Percentiles rank a stretch among this genome's conserved stretches.
phyloP scores from a whole-genome alignment of 1,140 invertebrate species.

The Drosophila pruinosa region DNA sequence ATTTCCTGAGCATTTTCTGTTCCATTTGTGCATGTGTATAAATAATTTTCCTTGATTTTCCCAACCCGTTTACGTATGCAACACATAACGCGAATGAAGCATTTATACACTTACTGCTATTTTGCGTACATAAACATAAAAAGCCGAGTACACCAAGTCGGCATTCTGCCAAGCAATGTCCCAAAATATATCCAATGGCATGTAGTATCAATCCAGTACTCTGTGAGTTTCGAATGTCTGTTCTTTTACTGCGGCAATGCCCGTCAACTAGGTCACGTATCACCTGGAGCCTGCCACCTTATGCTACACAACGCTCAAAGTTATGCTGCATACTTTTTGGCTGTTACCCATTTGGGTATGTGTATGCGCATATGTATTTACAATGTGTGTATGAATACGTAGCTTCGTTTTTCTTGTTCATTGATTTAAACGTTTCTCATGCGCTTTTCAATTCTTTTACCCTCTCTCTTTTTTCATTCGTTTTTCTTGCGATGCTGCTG shows the following conservation, averaged over 20 bases:
- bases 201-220: slow-evolving; percentile 37
- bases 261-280: slow-evolving; percentile 74
- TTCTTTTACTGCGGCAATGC: slow-evolving; percentile 36
- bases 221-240: slow-evolving; percentile 19
- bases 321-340: slow-evolving; percentile 67
- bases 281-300: slow-evolving; percentile 5
- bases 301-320: slow-evolving; percentile 15
- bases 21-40: slow-evolving; percentile 38
- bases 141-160: neutral
- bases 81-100: slow-evolving; percentile 30
- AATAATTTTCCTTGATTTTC: slow-evolving; percentile 26
- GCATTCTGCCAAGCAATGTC: slow-evolving; percentile 3
- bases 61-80: slow-evolving; percentile 23
- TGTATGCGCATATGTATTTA: neutral
- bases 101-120: slow-evolving; percentile 74
- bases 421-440: slow-evolving; percentile 59
- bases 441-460: slow-evolving; percentile 21
- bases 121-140: slow-evolving; percentile 71
- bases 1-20: slow-evolving; percentile 40
- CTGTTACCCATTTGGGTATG: slow-evolving; percentile 22
- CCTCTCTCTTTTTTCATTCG: slow-evolving; percentile 17
- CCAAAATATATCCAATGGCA: neutral
- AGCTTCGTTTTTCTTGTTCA: slow-evolving; percentile 72
- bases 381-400: neutral
- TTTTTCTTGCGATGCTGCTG: slow-evolving; percentile 29